Conservation (phyloP, 2,797 vertebrate genomes). For the Sibirionetta formosa region DNA sequence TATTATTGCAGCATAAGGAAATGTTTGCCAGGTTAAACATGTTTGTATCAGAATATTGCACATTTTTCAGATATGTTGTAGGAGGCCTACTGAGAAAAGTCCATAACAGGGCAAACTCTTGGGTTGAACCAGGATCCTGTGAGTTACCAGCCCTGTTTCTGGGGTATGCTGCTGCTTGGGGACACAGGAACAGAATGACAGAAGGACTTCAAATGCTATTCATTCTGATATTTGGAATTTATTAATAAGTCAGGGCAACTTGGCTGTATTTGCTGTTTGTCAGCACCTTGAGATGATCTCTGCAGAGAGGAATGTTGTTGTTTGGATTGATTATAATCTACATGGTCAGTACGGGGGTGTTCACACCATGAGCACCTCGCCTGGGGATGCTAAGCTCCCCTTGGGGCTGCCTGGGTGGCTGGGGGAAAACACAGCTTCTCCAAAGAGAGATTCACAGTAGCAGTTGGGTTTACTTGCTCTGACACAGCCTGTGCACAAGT, state of each 20-base stretch:
- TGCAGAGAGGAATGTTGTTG: not conserved
- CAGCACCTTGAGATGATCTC: not conserved
- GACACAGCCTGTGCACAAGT: accelerated
- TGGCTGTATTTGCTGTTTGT: not conserved
- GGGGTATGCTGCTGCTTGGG: not conserved
- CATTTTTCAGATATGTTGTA: not conserved
- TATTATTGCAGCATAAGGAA: not conserved
- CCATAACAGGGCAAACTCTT: not conserved
- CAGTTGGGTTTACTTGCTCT: not conserved
- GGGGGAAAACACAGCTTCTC: not conserved
- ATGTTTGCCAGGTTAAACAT: not conserved
- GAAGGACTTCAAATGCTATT: not conserved
- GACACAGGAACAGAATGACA: not conserved
- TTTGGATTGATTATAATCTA: not conserved
- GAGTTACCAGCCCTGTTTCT: not conserved
- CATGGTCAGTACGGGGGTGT: not conserved
- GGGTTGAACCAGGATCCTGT: not conserved
- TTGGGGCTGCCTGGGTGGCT: not conserved
- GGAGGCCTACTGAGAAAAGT: not conserved
- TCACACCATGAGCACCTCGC: not conserved
- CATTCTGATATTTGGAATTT: not conserved
- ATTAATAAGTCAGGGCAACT: not conserved
- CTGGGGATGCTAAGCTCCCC: not conserved
- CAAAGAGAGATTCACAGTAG: not conserved
- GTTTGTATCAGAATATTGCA: not conserved